phyloP scores from a whole-genome alignment of 2,797 vertebrate species.

The Emys orbicularis region DNA sequence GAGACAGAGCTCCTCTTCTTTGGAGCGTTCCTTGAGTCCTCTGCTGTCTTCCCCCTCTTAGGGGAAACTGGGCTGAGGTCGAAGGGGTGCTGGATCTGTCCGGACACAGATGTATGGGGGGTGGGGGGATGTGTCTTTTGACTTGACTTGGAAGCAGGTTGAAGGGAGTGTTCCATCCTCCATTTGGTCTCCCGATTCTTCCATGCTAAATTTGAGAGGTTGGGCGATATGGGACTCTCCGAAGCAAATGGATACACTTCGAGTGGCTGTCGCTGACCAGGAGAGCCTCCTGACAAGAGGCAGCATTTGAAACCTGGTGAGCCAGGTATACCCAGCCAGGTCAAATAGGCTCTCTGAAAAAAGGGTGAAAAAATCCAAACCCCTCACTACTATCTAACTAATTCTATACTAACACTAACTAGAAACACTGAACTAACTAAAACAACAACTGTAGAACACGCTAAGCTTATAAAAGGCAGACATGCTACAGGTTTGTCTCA shows the following conservation, averaged over 20 bases:
- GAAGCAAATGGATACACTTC: background rate
- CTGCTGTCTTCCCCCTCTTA: too few relatives aligned
- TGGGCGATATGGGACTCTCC: background rate
- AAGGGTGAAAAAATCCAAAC: background rate
- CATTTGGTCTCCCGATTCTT: background rate
- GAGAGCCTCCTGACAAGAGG: background rate
- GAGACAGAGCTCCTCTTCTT: background rate
- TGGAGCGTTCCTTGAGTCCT: too few relatives aligned
- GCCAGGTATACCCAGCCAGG: background rate
- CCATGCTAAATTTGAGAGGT: background rate
- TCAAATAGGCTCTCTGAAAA: background rate
- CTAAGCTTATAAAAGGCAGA: background rate
- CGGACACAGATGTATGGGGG: background rate
- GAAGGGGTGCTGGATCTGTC: background rate
- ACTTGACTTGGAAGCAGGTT: background rate
- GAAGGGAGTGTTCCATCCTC: background rate
- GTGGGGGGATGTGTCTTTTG: fast-evolving
- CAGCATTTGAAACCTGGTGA: background rate
- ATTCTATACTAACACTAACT: background rate
- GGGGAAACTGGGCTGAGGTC: background rate
- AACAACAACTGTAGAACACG: background rate
- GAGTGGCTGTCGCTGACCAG: background rate
- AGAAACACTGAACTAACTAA: background rate
- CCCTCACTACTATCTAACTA: background rate
- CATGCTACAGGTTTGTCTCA: background rate